Evolutionary conservation across 2,888 invertebrate genomes (phyloP).

Genomic region (Eurytoma adleriae): DNA sequence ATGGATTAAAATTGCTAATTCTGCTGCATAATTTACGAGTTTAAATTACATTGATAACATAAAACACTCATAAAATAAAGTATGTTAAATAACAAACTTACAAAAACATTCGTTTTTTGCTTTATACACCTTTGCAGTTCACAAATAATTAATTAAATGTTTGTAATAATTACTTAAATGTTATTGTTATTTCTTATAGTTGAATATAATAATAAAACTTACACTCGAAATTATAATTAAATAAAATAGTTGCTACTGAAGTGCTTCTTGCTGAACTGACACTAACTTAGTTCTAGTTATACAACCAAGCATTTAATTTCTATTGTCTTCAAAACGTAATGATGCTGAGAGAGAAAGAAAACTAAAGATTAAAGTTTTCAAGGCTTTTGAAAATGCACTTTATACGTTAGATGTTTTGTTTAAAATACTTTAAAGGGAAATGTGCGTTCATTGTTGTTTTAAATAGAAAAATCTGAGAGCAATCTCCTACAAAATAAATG

Average conservation of each 20-base stretch:
- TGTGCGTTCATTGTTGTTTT: too few species aligned
- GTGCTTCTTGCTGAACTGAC: neutral
- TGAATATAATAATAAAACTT: too few species aligned
- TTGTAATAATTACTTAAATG: neutral
- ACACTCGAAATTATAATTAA: too few species aligned
- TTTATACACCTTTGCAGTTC: neutral
- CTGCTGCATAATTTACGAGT: too few species aligned
- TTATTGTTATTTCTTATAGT: too few species aligned
- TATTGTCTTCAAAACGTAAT: conserved; percentile 26
- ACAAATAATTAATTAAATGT: too few species aligned
- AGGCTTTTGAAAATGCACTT: neutral
- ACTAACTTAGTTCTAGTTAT: conserved; percentile 30
- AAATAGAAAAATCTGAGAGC: too few species aligned
- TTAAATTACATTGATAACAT: too few species aligned
- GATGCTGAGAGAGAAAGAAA: neutral
- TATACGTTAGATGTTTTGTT: neutral
- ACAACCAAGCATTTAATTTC: conserved; percentile 34
- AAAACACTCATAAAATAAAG: neutral
- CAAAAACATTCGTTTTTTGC: neutral
- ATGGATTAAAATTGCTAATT: too few species aligned
- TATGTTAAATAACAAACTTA: neutral
- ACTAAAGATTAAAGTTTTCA: conserved; percentile 1
- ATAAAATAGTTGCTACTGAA: neutral
- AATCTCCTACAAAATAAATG: too few species aligned
- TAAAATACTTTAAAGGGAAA: too few species aligned